A percentile compares a stretch with the other conserved stretches of the same genome.
phyloP scores from a whole-genome alignment of 1,140 invertebrate genomes.

The Lepidostoma basale region DNA sequence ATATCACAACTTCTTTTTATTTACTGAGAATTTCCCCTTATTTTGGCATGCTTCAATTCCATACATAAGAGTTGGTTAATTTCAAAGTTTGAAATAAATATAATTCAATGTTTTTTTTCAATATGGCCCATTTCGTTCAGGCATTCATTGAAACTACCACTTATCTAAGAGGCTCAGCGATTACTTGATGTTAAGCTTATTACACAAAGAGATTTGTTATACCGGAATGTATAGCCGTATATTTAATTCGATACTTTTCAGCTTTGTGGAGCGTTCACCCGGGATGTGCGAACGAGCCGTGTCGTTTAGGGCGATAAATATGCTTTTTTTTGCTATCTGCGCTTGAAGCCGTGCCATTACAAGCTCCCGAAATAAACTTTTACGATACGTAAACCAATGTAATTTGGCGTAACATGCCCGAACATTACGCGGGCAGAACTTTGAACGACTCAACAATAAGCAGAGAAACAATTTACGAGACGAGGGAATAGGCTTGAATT shows the following conservation, averaged over 20 bases:
- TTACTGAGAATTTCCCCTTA: too few relatives aligned
- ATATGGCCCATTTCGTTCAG: too few relatives aligned
- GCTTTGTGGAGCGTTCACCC: not conserved
- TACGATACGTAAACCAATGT: slow-evolving; percentile 11
- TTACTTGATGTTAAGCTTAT: too few relatives aligned
- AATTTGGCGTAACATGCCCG: not conserved
- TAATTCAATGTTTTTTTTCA: too few relatives aligned
- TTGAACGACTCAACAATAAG: slow-evolving; percentile 3
- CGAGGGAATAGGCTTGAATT: slow-evolving; percentile 4
- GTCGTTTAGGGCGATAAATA: not conserved
- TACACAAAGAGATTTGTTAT: too few relatives aligned
- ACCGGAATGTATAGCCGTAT: not conserved
- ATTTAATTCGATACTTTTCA: not conserved
- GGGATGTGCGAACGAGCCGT: not conserved
- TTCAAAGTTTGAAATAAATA: too few relatives aligned
- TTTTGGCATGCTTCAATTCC: too few relatives aligned
- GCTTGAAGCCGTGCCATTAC: not conserved
- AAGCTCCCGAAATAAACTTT: not conserved
- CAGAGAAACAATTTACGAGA: slow-evolving; percentile 1
- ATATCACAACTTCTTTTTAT: too few relatives aligned
- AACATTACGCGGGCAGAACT: slow-evolving; percentile 10
- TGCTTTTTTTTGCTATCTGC: slow-evolving; percentile 4
- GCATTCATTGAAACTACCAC: too few relatives aligned
- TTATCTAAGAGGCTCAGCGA: too few relatives aligned
- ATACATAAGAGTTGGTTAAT: too few relatives aligned